Evolutionary conservation across 2,113 vertebrate species (phyloP), one percentile per base, ranked within the genome.

Genomic region (Calidris pugnax): DNA sequence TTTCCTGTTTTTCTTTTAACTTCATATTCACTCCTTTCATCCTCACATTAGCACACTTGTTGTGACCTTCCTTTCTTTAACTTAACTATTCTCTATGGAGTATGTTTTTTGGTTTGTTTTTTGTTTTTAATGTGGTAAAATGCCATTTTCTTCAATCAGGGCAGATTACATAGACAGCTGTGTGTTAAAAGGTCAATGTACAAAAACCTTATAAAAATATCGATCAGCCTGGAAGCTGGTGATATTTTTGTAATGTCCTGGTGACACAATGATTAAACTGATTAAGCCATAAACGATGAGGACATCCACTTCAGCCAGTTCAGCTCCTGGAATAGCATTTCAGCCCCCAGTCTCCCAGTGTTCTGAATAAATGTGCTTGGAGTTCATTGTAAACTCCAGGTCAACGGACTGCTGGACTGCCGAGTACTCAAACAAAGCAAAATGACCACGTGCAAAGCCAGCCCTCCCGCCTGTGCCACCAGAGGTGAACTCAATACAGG

Each of bases 291-390:
- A 95, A 95, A 80, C 0, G 50, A 86, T 89, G 89, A 92, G 73
- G 81, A 93, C 94, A 90, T 81, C 47, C 43, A 62, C 41, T 92
- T 77, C 51, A 86, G 88, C 85, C 72, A 95, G 57, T 83, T 90
- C 83, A 93, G 97, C 96, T 92, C 95, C 97, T 98, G 98, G 98
- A 98, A 73, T 62, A 95, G 69, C 75, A 86, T 93, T 92, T 74
- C 96, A 98, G n/a, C 74, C 87, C 68, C 53, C 60, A 41, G 43
- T 66, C 93, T 98, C 80, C 72, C 51, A 96, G 86, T 73, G 86
- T 98, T 98, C 98, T 98, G 96, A 95, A 98, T 97, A 98, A 98
- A 97, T 96, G 97, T 98, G 97, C 98, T 95, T 97, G 95, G 93
- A 95, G 94, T 98, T 98, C 97, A 23, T 92, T 12, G 92, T 98